Base-by-base conservation (phyloP, 2,888 invertebrate genomes). In the Clitarchus hookeri region DNA sequence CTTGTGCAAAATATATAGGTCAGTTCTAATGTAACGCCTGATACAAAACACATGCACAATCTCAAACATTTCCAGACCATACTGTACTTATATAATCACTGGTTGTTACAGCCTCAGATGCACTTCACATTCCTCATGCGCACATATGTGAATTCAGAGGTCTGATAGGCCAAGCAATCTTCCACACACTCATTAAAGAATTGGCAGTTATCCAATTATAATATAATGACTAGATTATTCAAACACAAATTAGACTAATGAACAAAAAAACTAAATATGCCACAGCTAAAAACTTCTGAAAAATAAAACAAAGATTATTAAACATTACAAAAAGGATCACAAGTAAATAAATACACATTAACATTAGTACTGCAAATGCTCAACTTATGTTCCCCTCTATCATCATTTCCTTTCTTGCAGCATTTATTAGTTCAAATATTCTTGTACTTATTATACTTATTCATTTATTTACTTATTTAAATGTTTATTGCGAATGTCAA, bases 41-140 rank as follows among this genome's bases (percentile, higher is more conserved):
- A 6, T 65, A 48, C 48, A 48, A 13, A 13, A 78, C 82, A 82
- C 27, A 27, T 9, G 8, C 82, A 82, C 9, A 82, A 1, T n/a
- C 82, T 11, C 82, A 82, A 13, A 82, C 82, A 82, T 25, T 16
- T 27, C 16, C 44, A 82, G 44, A 82, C 82, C 44, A 82, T 65
- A 23, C n/a, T 65, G 26, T 65, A 23, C n/a, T 65, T 65, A n/a
- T 65, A 16, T 65, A 65, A 65, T 65, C 65, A 65, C n/a, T 65
- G 65, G 65, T 2, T 12, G 23, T 19, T 65, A 9, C 16, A 23
- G 65, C 65, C 65, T 65, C 65, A 65, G 65, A 65, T 65, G 65
- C 65, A 65, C 65, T 65, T 65, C 65, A 23, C 65, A 65, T 65
- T 65, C 65, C n/a, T 65, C 65, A 65, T 19, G n/a, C 16, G 23